Evolutionary conservation across 2,113 vertebrate species (phyloP), one percentile per base, ranked within the genome.

Genomic region (Hipposideros armiger): DNA sequence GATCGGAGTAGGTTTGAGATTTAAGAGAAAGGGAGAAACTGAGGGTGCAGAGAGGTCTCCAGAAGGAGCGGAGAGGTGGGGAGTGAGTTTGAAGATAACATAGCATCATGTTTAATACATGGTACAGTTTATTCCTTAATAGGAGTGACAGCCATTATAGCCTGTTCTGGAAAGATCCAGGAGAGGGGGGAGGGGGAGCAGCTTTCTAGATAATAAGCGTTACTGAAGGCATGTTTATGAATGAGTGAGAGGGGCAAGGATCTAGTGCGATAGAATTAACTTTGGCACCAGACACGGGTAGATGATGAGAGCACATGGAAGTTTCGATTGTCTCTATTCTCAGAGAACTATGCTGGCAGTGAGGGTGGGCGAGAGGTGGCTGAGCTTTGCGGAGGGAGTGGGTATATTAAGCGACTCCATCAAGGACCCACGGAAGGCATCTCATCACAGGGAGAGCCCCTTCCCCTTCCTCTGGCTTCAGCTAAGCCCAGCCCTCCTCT

Each of bases 401-500:
- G 26, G 47, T 1, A 2, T 0, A 30, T 30, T 0, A 0, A 6
- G 20, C 1, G 47, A n/a, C 4, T 1, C 72, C 24, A 3, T 30
- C 67, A 0, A 2, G n/a, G 82, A 17, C 24, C 56, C 11, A 1
- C 0, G 3, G 66, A 56, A 20, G 58, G 26, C 47, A 9, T 13
- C 69, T 45, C 3, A 0, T 20, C 9, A 1, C 17, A 0, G 11
- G 36, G 28, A 20, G 26, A 62, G 19, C 6, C 66, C 30, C n/a
- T 6, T 9, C 66, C 7, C 7, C 45, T 3, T 7, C 66, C 11
- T 7, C 45, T 4, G 5, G 36, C 17, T 32, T 28, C 22, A 7
- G 16, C 45, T 11, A 20, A 17, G 3, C 24, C 87, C 19, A 3
- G 32, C 28, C 69, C 2, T 0, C 2, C 1, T 5, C 14, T 45